A percentile compares a stretch with the other conserved stretches of the same genome.
Evolutionary conservation across 2,888 invertebrate species (phyloP).

Genomic region (Gonocerus acuteangulatus): DNA sequence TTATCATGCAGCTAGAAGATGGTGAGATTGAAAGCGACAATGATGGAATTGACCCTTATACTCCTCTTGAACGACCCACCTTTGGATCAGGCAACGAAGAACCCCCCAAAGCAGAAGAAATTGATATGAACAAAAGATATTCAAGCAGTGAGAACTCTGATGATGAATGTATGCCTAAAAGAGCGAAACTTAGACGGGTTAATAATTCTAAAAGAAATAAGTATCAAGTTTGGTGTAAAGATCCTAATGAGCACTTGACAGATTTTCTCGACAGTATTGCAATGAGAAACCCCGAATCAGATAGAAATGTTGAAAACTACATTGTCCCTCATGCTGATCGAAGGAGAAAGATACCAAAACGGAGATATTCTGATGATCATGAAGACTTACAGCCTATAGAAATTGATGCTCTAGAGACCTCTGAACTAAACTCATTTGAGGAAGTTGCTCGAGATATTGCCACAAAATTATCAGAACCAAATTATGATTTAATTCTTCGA

Average conservation of each 20-base stretch:
- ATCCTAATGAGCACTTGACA: conserved; percentile 29
- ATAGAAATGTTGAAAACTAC: conserved; percentile 33
- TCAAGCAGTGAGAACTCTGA: conserved; percentile 22
- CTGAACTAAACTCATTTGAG: conserved; percentile 28
- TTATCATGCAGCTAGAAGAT: conserved; percentile 28
- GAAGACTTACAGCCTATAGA: conserved; percentile 23
- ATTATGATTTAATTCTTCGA: conserved; percentile 24
- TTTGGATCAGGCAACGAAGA: neutral
- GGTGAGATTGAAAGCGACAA: conserved; percentile 26
- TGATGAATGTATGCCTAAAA: conserved; percentile 25
- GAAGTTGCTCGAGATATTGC: conserved; percentile 31
- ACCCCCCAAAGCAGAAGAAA: neutral
- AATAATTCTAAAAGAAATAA: conserved; percentile 25
- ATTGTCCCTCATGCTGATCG: conserved; percentile 14
- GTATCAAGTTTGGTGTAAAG: conserved; percentile 29
- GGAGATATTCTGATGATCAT: conserved; percentile 2
- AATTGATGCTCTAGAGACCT: conserved; percentile 18
- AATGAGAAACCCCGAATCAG: conserved; percentile 28
- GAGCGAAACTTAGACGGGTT: conserved; percentile 9
- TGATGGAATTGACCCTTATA: conserved; percentile 28
- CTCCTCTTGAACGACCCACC: conserved; percentile 27
- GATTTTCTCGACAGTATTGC: conserved; percentile 31
- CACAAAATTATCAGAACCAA: conserved; percentile 26
- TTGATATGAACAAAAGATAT: conserved; percentile 2
- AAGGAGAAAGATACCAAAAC: conserved; percentile 10